Conservation (phyloP, 2,113 vertebrate species). For the Prionailurus viverrinus region DNA sequence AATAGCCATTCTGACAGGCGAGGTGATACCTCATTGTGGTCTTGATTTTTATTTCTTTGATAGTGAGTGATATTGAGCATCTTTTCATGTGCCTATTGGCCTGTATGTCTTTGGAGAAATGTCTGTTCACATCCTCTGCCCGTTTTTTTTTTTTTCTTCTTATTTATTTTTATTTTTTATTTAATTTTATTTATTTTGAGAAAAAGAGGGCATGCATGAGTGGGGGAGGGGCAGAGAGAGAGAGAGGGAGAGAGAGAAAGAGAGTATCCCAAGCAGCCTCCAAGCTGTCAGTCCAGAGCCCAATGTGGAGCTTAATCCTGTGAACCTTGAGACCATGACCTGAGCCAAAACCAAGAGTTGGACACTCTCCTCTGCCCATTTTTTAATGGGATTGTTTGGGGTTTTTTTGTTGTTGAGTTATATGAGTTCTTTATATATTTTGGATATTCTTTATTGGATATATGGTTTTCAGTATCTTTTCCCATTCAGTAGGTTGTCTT, state of each 20-base stretch:
- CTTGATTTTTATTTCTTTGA: not conserved
- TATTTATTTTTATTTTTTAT: too few relatives aligned
- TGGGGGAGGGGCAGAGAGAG: too few relatives aligned
- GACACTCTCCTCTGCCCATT: not conserved
- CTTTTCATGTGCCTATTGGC: not conserved
- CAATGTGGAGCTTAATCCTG: too few relatives aligned
- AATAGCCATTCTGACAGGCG: not conserved
- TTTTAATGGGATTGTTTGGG: not conserved
- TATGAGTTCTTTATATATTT: not conserved
- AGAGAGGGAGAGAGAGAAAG: too few relatives aligned
- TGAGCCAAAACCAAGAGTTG: too few relatives aligned
- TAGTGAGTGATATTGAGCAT: not conserved
- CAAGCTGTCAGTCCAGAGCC: too few relatives aligned
- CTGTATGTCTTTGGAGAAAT: not conserved
- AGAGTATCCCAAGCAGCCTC: too few relatives aligned
- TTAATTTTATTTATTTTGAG: too few relatives aligned
- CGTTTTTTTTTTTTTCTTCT: too few relatives aligned
- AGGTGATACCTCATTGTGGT: not conserved
- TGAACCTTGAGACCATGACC: too few relatives aligned
- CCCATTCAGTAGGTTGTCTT: not conserved
- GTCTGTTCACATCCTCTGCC: not conserved
- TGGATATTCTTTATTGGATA: not conserved
- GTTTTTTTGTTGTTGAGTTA: not conserved
- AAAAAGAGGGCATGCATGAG: too few relatives aligned
- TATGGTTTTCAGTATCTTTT: not conserved